These are phyloP conservation scores for Nannobrachium achirus DNA, from an alignment of 2,113 vertebrate species.

Conservation along the genomic window DNA sequence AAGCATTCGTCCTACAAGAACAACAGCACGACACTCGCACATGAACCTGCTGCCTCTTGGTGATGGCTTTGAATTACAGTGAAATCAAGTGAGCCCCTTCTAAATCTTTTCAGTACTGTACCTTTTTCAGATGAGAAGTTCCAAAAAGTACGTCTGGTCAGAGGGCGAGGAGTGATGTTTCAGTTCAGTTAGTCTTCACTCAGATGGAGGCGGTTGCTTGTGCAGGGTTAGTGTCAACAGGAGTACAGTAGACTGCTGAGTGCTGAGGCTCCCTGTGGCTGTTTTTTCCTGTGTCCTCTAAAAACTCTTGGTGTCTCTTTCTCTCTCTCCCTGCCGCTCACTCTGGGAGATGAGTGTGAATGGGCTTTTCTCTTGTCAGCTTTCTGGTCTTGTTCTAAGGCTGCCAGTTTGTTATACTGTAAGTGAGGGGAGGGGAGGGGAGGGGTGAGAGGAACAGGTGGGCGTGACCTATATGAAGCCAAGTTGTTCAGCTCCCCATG, in stretches of 20 bases:
- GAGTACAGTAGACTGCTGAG: conserved; percentile 14
- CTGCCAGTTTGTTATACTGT: conserved; percentile 37
- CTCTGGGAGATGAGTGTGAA: neutral
- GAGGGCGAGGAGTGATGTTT: neutral
- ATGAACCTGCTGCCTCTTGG: neutral
- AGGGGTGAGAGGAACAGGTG: conserved; percentile 29
- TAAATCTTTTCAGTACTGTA: conserved; percentile 20
- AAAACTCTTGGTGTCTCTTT: conserved; percentile 12
- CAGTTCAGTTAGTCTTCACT: conserved; percentile 37
- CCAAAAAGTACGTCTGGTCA: neutral
- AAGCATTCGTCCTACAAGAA: neutral
- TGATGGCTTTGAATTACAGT: neutral
- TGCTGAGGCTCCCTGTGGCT: neutral
- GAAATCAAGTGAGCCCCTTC: neutral
- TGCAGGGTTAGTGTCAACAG: conserved; percentile 5
- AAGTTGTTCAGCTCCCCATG: conserved; percentile 57
- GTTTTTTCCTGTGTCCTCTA: conserved; percentile 14
- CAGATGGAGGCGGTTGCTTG: conserved; percentile 21
- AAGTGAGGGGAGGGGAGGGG: conserved; percentile 1
- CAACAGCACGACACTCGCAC: neutral
- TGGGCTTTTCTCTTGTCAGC: conserved; percentile 10
- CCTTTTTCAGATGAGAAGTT: conserved; percentile 38
- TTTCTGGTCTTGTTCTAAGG: conserved; percentile 22
- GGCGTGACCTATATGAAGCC: conserved; percentile 52
- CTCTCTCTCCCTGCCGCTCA: neutral